Conservation (phyloP, 2,888 invertebrate species). For the Operophtera brumata region DNA sequence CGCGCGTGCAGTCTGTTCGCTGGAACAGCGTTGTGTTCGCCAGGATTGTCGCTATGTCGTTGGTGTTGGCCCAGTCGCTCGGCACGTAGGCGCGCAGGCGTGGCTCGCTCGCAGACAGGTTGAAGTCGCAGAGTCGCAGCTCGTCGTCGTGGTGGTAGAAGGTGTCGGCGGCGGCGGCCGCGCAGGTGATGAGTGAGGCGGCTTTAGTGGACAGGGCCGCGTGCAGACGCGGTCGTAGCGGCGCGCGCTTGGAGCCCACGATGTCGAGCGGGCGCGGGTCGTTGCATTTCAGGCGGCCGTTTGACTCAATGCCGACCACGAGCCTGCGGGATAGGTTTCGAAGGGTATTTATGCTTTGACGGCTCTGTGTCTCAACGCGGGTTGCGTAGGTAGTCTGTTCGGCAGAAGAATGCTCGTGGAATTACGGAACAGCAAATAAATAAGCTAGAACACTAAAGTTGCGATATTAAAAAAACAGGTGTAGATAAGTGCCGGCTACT, state of each 20-base stretch:
- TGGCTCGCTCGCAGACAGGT: not conserved
- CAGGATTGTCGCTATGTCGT: not conserved
- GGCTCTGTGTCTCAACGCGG: not conserved
- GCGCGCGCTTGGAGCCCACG: constrained; percentile 85
- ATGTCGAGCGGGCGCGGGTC: constrained; percentile 48
- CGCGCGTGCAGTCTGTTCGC: not conserved
- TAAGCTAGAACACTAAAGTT: too few relatives aligned
- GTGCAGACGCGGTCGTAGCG: constrained; percentile 70
- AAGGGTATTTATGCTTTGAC: not conserved
- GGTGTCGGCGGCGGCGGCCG: not conserved
- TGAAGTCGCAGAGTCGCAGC: not conserved
- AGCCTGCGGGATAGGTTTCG: not conserved
- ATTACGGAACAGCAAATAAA: too few relatives aligned
- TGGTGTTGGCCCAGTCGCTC: not conserved
- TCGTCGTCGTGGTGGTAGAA: not conserved
- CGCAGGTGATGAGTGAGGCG: not conserved
- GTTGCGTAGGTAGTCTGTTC: not conserved
- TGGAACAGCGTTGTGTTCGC: not conserved
- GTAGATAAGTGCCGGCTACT: too few relatives aligned
- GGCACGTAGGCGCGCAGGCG: not conserved
- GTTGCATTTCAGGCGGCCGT: not conserved
- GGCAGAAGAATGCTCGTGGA: too few relatives aligned
- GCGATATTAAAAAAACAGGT: too few relatives aligned
- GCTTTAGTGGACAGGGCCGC: not conserved
- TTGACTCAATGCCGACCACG: constrained; percentile 57